Conservation (phyloP, 1,140 invertebrate species). For the Muscidifurax raptorellus region DNA sequence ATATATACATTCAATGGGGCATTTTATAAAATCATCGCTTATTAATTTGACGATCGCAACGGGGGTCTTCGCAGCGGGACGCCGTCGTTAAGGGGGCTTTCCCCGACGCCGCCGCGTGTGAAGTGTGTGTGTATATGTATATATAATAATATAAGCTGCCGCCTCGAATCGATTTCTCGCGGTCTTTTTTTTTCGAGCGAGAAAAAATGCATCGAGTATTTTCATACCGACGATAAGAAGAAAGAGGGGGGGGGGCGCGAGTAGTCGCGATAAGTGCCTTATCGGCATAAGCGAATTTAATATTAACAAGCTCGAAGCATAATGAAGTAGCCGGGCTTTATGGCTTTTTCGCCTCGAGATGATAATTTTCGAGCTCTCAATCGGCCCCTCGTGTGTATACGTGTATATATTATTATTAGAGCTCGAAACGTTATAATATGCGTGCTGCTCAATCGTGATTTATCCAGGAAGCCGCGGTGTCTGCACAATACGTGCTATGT, state of each 20-base stretch:
- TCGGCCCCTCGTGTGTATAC: too few relatives aligned
- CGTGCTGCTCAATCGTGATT: not conserved
- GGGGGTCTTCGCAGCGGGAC: constrained; percentile 58
- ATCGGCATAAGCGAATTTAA: constrained; percentile 41
- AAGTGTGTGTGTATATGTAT: not conserved
- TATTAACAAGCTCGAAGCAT: constrained; percentile 19
- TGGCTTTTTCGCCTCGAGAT: constrained; percentile 28
- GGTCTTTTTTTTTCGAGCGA: not conserved
- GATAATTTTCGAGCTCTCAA: not conserved
- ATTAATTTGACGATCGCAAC: constrained; percentile 73
- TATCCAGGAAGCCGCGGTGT: too few relatives aligned
- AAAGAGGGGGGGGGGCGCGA: too few relatives aligned
- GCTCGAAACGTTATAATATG: too few relatives aligned
- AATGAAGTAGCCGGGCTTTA: constrained; percentile 33
- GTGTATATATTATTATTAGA: not conserved
- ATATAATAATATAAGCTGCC: not conserved
- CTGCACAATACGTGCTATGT: too few relatives aligned
- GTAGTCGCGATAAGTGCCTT: constrained; percentile 17
- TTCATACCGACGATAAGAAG: not conserved
- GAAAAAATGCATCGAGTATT: not conserved
- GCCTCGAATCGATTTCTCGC: not conserved
- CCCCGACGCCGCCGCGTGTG: not conserved
- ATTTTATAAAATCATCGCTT: constrained; percentile 73
- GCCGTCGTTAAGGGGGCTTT: not conserved
- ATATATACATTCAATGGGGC: constrained; percentile 10